Base-by-base conservation (phyloP, 2,797 vertebrate species). In the Capromys pilorides region DNA sequence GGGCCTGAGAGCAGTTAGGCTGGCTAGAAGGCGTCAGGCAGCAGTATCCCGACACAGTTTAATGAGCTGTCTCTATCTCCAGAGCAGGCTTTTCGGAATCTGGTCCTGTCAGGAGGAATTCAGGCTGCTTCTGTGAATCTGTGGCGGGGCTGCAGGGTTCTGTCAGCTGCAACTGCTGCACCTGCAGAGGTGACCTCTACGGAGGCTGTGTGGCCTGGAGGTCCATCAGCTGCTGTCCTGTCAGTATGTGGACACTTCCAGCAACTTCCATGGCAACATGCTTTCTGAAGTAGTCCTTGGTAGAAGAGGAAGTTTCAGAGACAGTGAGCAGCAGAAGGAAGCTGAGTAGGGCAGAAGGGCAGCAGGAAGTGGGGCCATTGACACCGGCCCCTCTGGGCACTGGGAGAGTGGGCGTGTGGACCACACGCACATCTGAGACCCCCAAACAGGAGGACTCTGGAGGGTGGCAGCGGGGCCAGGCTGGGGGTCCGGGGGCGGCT, bases 1-100 rank as follows among this genome's bases (percentile, higher is more conserved):
- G 73, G 67, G 33, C 81, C 89, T 69, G 57, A 89, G 90, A 95
- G 91, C 61, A 87, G 94, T 86, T 77, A 90, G 91, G 78, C 89
- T 24, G 33, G 49, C 88, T 67, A 57, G 91, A 88, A 85, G 86
- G 33, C 41, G 54, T 81, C 89, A 86, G 84, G 49, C 80, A 33
- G 83, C 24, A 59, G 67, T 45, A 45, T 33, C 80, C 66, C 91
- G 94, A 92, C 84, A 86, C 78, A 95, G 79, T 94, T 82, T 96
- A 97, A 96, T 93, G 90, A 96, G 77, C 88, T 85, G 91, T 69
- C 88, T 91, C 41, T 96, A 86, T 84, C 92, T 96, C 88, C 64
- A 18, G 54, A 85, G 61, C 24, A 64, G 80, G 77, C 14, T 14
- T 54, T 93, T 87, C 41, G 1, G 45, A 85, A 81, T 88, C 61